Base-by-base conservation (phyloP, 2,888 invertebrate genomes). In the Frankliniella fusca region DNA sequence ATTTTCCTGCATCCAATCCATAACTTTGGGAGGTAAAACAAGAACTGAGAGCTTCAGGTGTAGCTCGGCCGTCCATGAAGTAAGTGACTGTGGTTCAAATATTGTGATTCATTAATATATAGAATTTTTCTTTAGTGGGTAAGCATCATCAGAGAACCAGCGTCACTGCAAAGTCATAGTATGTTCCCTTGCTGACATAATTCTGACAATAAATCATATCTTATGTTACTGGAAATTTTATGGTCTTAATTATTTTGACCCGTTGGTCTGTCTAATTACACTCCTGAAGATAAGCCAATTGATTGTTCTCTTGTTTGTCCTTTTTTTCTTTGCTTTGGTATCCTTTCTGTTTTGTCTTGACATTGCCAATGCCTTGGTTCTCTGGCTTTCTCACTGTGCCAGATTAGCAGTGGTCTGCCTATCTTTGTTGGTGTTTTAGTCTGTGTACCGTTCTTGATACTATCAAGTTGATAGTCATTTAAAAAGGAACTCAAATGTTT, bases 41-140 rank as follows among this genome's bases (percentile, higher is more conserved):
- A 27, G 70, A 76, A 27, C 70, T 76, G 70, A 76, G 70, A 76
- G 70, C 70, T 76, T 76, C 70, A 76, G 70, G 70, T 76, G 70
- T 76, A 12, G 70, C 70, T 76, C 70, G 70, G 70, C 70, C 70
- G 70, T 76, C 70, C 70, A 76, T 76, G 70, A 76, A 76, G 70
- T 76, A 76, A 76, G 70, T 76, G 70, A 76, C 70, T 76, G 70
- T 76, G 70, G 70, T 76, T 76, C 70, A 76, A 76, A 76, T 76
- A 76, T 76, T 76, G 70, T 76, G 70, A 76, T 76, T 76, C 70
- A 76, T 76, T 76, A 76, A 76, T 76, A 76, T 76, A 76, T 76
- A 76, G 70, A 76, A 27, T 76, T 76, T 76, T 76, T 76, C 70
- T 76, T 76, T 76, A 76, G 70, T 76, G 70, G 70, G 70, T 76